Evolutionary conservation across 2,797 vertebrate species (phyloP), one percentile per base, ranked within the genome.

Genomic region (Tragopan temminckii): DNA sequence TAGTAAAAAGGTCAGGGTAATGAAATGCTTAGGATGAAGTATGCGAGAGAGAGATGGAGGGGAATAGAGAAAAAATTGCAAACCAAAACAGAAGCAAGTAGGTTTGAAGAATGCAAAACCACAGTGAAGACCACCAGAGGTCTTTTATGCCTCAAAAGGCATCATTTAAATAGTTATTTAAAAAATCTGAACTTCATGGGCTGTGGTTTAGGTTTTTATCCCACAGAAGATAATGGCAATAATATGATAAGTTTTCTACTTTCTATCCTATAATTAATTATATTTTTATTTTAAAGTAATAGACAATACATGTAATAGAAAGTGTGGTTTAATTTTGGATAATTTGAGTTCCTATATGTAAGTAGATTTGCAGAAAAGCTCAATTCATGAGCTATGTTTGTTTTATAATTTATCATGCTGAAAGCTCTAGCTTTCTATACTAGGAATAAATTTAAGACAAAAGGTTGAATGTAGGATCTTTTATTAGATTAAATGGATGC

Each of bases 371-470:
- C 53, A 77, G 61, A n/a, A 94, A 86, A 81, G 29, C 35, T 84
- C 40, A 68, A 23, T 90, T 85, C 85, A 67, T 86, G 35, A 78
- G 8, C 38, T 80, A 21, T 59, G 16, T 1, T 68, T 80, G 1
- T 91, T 94, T 94, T 36, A 88, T 78, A 80, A 84, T 94, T 88
- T 79, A 86, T 92, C 46, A 69, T 27, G 24, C 31, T 86, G 42
- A 36, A 95, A 86, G 36, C 9, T 91, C 88, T 71, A 78, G 11
- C 17, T 92, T 94, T 84, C 81, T 0, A 0, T 85, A 82, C 55
- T 72, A 86, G n/a, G 20, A 78, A 91, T 82, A 96, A 86, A 94
- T 89, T 70, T 64, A 55, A 76, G 71, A 80, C 5, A 42, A 80
- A 94, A 75, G 6, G 53, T 80, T 86, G 64, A 80, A 89, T 24